A percentile compares a stretch with the other conserved stretches of the same genome.
These are phyloP conservation scores for Microchrysa polita DNA, from an alignment of 2,888 invertebrate genomes.

Conservation along the genomic window DNA sequence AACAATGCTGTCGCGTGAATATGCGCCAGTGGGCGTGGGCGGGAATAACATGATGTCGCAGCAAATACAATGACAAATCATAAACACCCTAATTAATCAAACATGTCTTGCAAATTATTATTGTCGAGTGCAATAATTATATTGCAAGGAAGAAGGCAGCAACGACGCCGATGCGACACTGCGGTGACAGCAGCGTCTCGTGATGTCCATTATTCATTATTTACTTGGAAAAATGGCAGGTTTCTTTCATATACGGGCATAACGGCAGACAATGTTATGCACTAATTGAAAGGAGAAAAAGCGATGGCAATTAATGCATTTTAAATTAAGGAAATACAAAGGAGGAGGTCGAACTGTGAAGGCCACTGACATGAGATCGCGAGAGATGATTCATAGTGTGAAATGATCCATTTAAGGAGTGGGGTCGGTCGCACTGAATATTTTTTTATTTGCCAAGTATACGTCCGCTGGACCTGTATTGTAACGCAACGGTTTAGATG, in stretches of 20 bases:
- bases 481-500: too few species aligned
- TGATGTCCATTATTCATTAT: background rate
- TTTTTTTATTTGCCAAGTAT: too few species aligned
- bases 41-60: conserved; percentile 25
- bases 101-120: conserved; percentile 6
- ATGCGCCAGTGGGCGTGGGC: background rate
- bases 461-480: too few species aligned
- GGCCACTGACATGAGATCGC: too few species aligned
- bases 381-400: too few species aligned
- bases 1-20: background rate
- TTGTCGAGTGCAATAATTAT: conserved; percentile 26
- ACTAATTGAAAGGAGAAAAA: conserved; percentile 34
- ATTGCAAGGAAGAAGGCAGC: conserved; percentile 20
- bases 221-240: background rate
- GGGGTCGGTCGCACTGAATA: too few species aligned
- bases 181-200: conserved; percentile 8
- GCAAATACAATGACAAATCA: conserved; percentile 18
- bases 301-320: conserved; percentile 19
- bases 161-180: too few species aligned
- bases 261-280: background rate
- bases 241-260: too few species aligned
- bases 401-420: too few species aligned
- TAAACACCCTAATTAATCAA: conserved; percentile 37
- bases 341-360: too few species aligned
- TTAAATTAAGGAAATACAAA: too few species aligned